Conservation (phyloP, 2,888 invertebrate species). For the Phortica magna region DNA sequence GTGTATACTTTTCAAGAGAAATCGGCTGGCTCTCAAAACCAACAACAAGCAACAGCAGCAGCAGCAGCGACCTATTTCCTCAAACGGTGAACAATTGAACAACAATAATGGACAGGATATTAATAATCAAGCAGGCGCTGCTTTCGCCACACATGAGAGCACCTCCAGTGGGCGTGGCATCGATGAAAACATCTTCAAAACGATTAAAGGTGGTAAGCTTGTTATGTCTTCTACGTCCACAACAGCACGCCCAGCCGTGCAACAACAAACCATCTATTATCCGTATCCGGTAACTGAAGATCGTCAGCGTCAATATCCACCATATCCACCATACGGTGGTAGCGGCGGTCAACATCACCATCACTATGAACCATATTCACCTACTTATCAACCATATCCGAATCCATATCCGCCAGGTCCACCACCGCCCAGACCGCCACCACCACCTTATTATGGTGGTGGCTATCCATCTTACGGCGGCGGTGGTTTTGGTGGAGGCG, state of each 20-base stretch:
- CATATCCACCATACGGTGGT: conserved; percentile 37
- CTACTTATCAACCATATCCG: conserved; percentile 41
- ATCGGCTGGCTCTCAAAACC: conserved; percentile 53
- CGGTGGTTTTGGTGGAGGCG: conserved; percentile 32
- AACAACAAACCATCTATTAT: conserved; percentile 60
- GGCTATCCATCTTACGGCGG: conserved; percentile 3
- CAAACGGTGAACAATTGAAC: conserved; percentile 31
- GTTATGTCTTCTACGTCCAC: conserved; percentile 50
- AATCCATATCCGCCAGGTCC: background rate
- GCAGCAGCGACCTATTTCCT: background rate
- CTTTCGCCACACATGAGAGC: conserved; percentile 42
- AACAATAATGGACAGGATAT: conserved; percentile 1
- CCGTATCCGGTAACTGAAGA: conserved; percentile 58
- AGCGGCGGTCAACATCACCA: background rate
- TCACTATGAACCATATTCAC: conserved; percentile 36
- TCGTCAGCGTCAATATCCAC: conserved; percentile 52
- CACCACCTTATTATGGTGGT: background rate
- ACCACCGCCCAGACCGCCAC: background rate
- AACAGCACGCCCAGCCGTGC: conserved; percentile 53
- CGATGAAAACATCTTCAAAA: conserved; percentile 55
- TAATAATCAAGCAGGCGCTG: conserved; percentile 5
- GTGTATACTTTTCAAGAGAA: conserved; percentile 56
- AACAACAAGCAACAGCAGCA: conserved; percentile 32
- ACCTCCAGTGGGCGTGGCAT: conserved; percentile 48
- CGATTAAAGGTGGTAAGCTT: conserved; percentile 62